Conservation (phyloP, 1,140 invertebrate genomes). For the Microplitis demolitor region DNA sequence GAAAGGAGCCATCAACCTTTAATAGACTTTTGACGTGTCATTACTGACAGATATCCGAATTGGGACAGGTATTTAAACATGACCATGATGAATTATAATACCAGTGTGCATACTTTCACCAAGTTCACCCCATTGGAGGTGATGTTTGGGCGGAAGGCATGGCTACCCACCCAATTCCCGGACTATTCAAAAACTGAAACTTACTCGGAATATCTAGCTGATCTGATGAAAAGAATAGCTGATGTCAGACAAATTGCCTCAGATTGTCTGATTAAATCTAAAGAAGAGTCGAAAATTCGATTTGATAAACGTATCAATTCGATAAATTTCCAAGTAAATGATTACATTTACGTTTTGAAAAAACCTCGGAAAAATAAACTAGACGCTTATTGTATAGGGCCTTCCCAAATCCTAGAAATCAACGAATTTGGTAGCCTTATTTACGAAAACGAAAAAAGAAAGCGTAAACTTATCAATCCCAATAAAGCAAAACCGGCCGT, state of each 20-base stretch:
- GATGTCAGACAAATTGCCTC: background rate
- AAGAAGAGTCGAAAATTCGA: background rate
- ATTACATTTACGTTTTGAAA: background rate
- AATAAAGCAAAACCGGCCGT: background rate
- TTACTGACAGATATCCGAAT: background rate
- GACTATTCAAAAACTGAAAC: no score
- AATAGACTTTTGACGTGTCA: background rate
- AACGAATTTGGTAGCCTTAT: background rate
- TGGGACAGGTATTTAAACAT: background rate
- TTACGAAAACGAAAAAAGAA: background rate
- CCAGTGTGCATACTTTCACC: background rate
- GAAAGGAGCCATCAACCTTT: constrained; percentile 3
- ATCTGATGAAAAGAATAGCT: background rate
- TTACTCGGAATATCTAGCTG: no score
- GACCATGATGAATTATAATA: constrained; percentile 1
- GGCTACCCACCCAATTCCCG: no score
- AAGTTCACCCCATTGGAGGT: no score
- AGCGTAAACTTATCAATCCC: background rate
- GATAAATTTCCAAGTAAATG: background rate
- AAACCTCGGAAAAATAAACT: background rate
- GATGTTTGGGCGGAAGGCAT: no score
- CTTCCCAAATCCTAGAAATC: background rate
- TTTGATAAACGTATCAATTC: background rate
- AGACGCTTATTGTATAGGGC: background rate
- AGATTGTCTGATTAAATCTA: background rate